Evolutionary conservation across 2,888 invertebrate genomes (phyloP).

Genomic region (Nesidiocoris tenuis): DNA sequence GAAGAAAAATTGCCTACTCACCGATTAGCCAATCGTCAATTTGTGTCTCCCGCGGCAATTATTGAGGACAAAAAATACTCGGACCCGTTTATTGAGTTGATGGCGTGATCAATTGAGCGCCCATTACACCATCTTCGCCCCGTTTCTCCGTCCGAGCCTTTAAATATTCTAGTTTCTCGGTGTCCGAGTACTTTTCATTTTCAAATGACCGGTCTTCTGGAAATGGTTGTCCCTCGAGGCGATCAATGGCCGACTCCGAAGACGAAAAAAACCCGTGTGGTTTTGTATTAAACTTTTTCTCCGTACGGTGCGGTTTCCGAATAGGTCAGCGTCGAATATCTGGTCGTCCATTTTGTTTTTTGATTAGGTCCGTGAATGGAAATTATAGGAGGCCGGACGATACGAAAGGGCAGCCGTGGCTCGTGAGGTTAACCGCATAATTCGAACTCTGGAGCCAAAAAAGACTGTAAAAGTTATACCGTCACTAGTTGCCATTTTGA

Average conservation of each 20-base stretch:
- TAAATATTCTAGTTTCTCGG: conserved; percentile 20
- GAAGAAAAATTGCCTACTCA: neutral
- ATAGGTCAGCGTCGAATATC: too few relatives aligned
- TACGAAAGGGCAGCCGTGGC: too few relatives aligned
- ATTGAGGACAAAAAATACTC: neutral
- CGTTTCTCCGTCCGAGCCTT: conserved; percentile 11
- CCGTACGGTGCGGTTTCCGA: too few relatives aligned
- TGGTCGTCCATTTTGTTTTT: too few relatives aligned
- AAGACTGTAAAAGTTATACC: too few relatives aligned
- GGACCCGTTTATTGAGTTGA: neutral
- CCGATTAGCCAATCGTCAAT: conserved; percentile 32
- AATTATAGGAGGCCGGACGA: too few relatives aligned
- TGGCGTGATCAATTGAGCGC: conserved; percentile 41
- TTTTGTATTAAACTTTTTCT: too few relatives aligned
- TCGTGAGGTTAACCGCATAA: too few relatives aligned
- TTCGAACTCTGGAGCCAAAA: too few relatives aligned
- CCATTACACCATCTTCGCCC: conserved; percentile 36
- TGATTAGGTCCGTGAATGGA: too few relatives aligned
- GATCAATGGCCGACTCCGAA: conserved; percentile 32
- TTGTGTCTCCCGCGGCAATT: conserved; percentile 22
- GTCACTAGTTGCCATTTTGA: too few relatives aligned
- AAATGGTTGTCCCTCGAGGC: conserved; percentile 20
- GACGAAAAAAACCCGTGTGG: too few relatives aligned
- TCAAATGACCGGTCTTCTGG: conserved; percentile 25
- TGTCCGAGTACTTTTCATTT: conserved; percentile 3